Conservation (phyloP, 2,888 invertebrate genomes). For the Pseudolycoriella hygida region DNA sequence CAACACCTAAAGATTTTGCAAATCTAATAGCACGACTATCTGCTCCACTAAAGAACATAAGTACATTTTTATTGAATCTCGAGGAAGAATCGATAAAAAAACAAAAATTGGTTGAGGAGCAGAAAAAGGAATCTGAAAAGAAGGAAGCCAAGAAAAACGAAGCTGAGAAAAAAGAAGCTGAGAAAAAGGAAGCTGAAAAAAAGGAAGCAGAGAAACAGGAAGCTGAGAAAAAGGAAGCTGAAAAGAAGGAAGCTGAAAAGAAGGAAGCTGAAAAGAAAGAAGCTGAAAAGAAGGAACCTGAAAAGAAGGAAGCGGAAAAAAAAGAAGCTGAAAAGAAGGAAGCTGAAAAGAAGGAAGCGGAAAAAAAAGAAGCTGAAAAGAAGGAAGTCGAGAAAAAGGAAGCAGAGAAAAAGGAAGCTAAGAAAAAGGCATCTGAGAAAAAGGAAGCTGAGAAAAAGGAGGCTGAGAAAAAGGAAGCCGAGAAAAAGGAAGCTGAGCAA, state of each 20-base stretch:
- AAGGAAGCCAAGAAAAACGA: neutral
- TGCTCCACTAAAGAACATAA: too few relatives aligned
- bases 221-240: neutral
- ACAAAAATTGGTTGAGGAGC: neutral
- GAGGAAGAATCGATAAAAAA: neutral
- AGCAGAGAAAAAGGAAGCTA: too few relatives aligned
- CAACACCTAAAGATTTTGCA: too few relatives aligned
- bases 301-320: too few relatives aligned
- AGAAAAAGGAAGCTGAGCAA: neutral
- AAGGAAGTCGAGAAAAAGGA: too few relatives aligned
- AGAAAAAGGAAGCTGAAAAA: neutral
- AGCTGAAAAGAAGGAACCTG: conserved; percentile 3
- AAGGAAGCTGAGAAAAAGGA: conserved; percentile 8
- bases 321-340: too few relatives aligned
- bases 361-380: too few relatives aligned
- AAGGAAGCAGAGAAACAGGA: neutral
- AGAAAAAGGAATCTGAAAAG: neutral
- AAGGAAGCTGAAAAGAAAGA: conserved; percentile 5
- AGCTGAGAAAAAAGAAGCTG: neutral
- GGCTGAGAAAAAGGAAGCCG: conserved; percentile 7
- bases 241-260: neutral
- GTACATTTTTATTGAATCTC: too few relatives aligned
- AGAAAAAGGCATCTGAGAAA: neutral
- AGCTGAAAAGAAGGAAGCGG: too few relatives aligned
- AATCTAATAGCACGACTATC: too few relatives aligned